A percentile compares a stretch with the other conserved stretches of the same genome.
Evolutionary conservation across 2,797 vertebrate genomes (phyloP).

Genomic region (Peromyscus attwateri): DNA sequence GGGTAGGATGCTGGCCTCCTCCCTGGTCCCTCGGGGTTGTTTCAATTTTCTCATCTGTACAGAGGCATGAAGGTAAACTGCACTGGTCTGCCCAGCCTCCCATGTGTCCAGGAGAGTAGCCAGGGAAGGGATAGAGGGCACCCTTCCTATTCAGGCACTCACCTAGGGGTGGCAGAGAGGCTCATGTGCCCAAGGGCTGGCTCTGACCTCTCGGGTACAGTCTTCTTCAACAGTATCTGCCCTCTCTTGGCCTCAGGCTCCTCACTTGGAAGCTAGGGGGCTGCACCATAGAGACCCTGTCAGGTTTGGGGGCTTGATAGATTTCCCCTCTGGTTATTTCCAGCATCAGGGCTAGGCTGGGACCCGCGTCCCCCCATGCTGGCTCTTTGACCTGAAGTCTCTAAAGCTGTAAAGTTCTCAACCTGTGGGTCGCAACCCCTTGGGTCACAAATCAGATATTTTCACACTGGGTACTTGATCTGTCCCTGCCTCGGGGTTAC

Average conservation of each 20-base stretch:
- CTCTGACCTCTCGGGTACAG: neutral
- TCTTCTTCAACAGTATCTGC: neutral
- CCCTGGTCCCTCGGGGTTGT: neutral
- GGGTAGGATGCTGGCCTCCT: neutral
- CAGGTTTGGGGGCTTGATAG: neutral
- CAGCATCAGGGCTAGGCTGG: neutral
- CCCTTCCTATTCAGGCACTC: neutral
- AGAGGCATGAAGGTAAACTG: neutral
- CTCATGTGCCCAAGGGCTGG: neutral
- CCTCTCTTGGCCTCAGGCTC: neutral
- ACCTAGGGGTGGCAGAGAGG: rapidly evolving
- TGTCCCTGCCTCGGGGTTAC: rapidly evolving
- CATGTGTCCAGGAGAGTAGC: no score
- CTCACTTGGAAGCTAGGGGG: neutral
- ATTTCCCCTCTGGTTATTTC: neutral
- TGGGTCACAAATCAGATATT: neutral
- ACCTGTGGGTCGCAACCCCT: neutral
- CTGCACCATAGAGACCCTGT: neutral
- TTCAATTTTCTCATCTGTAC: constrained; percentile 27
- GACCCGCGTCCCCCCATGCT: rapidly evolving
- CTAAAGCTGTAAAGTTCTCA: neutral
- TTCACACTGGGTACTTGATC: neutral
- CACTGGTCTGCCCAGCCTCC: rapidly evolving
- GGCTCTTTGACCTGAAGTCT: neutral
- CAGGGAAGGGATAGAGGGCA: no score